Evolutionary conservation across 1,140 invertebrate species (phyloP), one percentile per base, ranked within the genome.

Genomic region (Drosophila bocqueti): DNA sequence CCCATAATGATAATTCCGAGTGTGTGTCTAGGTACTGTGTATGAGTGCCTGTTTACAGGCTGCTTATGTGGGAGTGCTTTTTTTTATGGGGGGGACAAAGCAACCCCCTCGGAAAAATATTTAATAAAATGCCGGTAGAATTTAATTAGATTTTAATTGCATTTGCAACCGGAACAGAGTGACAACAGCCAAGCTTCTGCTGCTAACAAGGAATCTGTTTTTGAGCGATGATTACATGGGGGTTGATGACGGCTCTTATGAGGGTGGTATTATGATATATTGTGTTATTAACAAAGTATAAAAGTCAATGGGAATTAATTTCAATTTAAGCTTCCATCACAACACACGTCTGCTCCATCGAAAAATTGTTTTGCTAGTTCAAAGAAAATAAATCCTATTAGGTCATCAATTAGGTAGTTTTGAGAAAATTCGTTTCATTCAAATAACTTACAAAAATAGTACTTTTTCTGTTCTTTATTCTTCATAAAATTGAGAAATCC

Each of bases 71-170:
- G 13, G 47, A 47, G 60, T 59, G 69, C 42, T 58, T 47, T 49
- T 42, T 50, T 62, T 43, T 9, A 6, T n/a, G n/a, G n/a, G 31
- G n/a, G 52, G 4, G 7, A 16, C 31, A 54, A 36, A 36, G 31
- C 31, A 21, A 34, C 38, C 47, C 47, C 45, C 59, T 26, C 11
- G 43, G 10, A 52, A 71, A 89, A 89, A 86, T 79, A 84, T 87
- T 87, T 69, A 81, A 87, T 87, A 78, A 87, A 89, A 84, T 87
- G 78, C 81, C 85, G 78, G 84, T 84, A 76, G 85, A 87, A 90
- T 87, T 87, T 87, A 87, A 87, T 87, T 87, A 87, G 74, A 90
- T 90, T 87, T 90, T 87, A 87, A 87, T 87, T 87, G 84, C 79
- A 79, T 87, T 87, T 83, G 67, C 76, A 76, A 60, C 59, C 72